Evolutionary conservation across 2,888 invertebrate species (phyloP).

Genomic region (Acronicta aceris): DNA sequence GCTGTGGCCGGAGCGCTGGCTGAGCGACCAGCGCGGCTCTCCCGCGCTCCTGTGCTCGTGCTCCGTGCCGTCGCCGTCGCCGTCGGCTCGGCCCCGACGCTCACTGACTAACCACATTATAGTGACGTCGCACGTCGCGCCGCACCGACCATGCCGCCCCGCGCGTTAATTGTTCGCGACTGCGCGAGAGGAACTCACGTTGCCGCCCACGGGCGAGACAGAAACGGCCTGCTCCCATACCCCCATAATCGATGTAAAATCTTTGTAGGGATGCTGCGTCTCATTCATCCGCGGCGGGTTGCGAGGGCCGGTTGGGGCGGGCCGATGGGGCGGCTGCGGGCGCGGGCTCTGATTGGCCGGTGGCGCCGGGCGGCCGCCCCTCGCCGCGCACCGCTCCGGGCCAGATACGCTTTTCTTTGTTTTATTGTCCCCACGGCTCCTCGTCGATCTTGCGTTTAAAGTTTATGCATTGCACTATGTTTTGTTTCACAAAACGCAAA

Average conservation of each 20-base stretch:
- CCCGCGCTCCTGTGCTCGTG: conserved; percentile 81
- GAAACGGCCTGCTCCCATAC: conserved; percentile 80
- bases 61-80: conserved; percentile 84
- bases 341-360: conserved; percentile 61
- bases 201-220: conserved; percentile 81
- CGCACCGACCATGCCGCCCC: conserved; percentile 80
- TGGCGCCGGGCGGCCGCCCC: conserved; percentile 56
- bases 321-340: conserved; percentile 65
- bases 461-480: conserved; percentile 89
- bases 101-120: conserved; percentile 91
- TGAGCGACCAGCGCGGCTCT: conserved; percentile 84
- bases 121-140: conserved; percentile 84
- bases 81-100: conserved; percentile 90
- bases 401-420: conserved; percentile 86
- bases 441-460: conserved; percentile 88
- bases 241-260: conserved; percentile 86
- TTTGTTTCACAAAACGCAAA: conserved; percentile 87
- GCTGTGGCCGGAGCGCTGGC: conserved; percentile 90
- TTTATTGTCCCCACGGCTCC: conserved; percentile 88
- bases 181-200: conserved; percentile 83
- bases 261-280: conserved; percentile 84
- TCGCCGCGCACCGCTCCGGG: conserved; percentile 75
- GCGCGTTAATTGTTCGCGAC: conserved; percentile 87
- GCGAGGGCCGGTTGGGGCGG: conserved; percentile 65
- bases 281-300: conserved; percentile 73